A percentile compares a stretch with the other conserved stretches of the same genome.
These are phyloP conservation scores for Laterallus jamaicensis DNA, from an alignment of 2,113 vertebrate species.

Conservation along the genomic window DNA sequence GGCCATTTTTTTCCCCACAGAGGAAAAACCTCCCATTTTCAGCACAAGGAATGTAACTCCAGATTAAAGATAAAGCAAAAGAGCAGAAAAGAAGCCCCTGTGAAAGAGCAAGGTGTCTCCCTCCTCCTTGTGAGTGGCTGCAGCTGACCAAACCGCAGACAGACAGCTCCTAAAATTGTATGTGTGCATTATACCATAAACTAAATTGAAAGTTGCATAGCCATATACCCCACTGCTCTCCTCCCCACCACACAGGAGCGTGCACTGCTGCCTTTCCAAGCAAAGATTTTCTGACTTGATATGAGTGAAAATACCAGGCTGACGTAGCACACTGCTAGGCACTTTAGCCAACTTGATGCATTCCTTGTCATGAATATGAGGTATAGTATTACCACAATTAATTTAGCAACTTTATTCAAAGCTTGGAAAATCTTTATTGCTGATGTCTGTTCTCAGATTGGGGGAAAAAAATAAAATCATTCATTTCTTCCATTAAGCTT, in stretches of 20 bases:
- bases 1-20: neutral
- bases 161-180: conserved; percentile 16
- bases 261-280: neutral
- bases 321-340: neutral
- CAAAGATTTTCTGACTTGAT: neutral
- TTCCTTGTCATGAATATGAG: neutral
- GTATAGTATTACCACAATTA: neutral
- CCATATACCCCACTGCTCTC: neutral
- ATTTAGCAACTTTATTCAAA: conserved; percentile 31
- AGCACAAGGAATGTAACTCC: neutral
- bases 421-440: neutral
- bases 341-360: neutral
- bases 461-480: neutral
- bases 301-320: neutral
- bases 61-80: neutral
- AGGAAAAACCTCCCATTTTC: neutral
- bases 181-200: neutral
- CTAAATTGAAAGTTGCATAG: neutral
- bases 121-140: neutral
- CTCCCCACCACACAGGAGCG: neutral
- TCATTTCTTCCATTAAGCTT: neutral
- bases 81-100: neutral
- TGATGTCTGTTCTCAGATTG: neutral
- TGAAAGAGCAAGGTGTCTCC: neutral
- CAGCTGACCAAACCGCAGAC: neutral